Conservation (phyloP, 2,113 vertebrate genomes). For the Myocastor coypus region DNA sequence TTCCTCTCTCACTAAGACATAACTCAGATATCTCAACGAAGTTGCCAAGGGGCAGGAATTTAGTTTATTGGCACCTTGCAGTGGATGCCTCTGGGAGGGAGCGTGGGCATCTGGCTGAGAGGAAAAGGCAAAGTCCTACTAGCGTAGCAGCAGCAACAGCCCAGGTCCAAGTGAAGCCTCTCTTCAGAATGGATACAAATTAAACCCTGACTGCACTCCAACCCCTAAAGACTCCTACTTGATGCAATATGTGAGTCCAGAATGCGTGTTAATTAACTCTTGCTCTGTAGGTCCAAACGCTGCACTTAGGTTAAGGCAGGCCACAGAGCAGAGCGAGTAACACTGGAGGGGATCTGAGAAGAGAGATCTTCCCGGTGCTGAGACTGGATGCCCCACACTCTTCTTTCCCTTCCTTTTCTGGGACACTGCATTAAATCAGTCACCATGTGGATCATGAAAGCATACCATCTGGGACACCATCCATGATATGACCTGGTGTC, state of each 20-base stretch:
- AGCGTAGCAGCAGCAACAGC: rapidly evolving
- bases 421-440: background rate
- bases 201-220: background rate
- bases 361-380: background rate
- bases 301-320: background rate
- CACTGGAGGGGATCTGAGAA: background rate
- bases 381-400: background rate
- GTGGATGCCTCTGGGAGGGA: background rate
- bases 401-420: background rate
- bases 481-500: background rate
- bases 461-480: background rate
- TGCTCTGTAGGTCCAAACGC: background rate
- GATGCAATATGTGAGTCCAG: background rate
- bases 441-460: background rate
- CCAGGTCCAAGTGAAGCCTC: background rate
- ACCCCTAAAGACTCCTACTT: background rate
- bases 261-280: background rate
- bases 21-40: background rate
- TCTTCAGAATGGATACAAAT: background rate
- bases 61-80: background rate
- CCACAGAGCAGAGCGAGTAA: background rate
- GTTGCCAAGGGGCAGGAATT: background rate
- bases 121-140: background rate
- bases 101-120: background rate
- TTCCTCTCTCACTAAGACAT: background rate